phyloP scores from a whole-genome alignment of 2,797 vertebrate species.

The Chromis chromis region DNA sequence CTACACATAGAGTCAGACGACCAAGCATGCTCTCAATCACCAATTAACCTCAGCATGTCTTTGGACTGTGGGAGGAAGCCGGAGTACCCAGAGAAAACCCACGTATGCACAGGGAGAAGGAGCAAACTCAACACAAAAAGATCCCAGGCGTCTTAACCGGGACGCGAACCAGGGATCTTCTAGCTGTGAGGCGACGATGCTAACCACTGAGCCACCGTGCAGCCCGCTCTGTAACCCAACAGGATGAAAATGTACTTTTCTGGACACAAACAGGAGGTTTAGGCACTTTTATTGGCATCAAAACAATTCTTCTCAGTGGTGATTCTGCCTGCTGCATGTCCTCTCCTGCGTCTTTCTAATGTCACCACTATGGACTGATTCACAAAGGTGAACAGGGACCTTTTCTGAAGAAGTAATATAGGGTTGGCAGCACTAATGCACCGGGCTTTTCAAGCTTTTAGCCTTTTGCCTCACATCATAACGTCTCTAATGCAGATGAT shows the following conservation, averaged over 20 bases:
- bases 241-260: conserved; percentile 13
- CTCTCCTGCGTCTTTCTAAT: conserved; percentile 5
- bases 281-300: conserved; percentile 28
- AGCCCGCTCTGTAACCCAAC: conserved; percentile 12
- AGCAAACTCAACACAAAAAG: too few relatives aligned
- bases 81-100: too few relatives aligned
- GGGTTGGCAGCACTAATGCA: conserved; percentile 16
- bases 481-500: conserved; percentile 14
- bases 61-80: too few relatives aligned
- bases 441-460: conserved; percentile 22
- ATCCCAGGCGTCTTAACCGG: too few relatives aligned
- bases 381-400: neutral
- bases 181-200: too few relatives aligned
- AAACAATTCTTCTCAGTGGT: conserved; percentile 2
- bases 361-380: neutral
- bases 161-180: too few relatives aligned
- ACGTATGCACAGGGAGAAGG: too few relatives aligned
- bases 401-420: conserved; percentile 19
- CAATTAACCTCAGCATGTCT: too few relatives aligned
- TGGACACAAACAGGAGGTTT: neutral
- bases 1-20: too few relatives aligned
- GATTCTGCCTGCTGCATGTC: neutral
- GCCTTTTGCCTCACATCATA: conserved; percentile 1
- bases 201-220: too few relatives aligned
- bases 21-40: too few relatives aligned